These are phyloP conservation scores for Drosophila phalerata DNA, from an alignment of 2,888 invertebrate genomes.

Conservation along the genomic window DNA sequence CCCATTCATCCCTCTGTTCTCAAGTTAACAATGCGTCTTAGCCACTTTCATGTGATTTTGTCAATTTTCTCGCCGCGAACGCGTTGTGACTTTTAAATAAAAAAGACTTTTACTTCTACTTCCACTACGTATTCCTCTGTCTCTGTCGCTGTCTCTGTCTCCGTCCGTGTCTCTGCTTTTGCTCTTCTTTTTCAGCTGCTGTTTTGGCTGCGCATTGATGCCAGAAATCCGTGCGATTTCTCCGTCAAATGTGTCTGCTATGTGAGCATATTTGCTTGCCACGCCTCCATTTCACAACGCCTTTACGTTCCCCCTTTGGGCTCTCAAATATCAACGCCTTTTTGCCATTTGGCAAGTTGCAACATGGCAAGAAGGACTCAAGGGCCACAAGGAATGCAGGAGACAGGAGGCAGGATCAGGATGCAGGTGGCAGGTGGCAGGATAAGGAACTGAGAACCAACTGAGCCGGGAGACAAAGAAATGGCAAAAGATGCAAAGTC, in stretches of 20 bases:
- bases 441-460: background rate
- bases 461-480: slow-evolving; percentile 29
- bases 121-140: slow-evolving; percentile 4
- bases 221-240: slow-evolving; percentile 68
- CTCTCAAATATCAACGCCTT: slow-evolving; percentile 37
- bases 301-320: background rate
- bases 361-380: slow-evolving; percentile 27
- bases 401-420: too few relatives aligned
- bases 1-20: background rate
- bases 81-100: slow-evolving; percentile 61
- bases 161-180: slow-evolving; percentile 7
- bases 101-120: slow-evolving; percentile 21
- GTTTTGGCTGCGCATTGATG: slow-evolving; percentile 60
- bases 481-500: slow-evolving; percentile 45
- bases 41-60: slow-evolving; percentile 68
- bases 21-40: slow-evolving; percentile 23
- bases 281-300: slow-evolving; percentile 30
- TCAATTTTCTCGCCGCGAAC: slow-evolving; percentile 59
- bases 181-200: slow-evolving; percentile 1
- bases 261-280: slow-evolving; percentile 58
- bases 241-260: slow-evolving; percentile 52
- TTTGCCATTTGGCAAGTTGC: slow-evolving; percentile 36
- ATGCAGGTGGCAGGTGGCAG: background rate
- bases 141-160: slow-evolving; percentile 6
- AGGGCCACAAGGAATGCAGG: background rate